Percentiles rank a stretch among this genome's conserved stretches.
Conservation (phyloP, 2,888 invertebrate genomes). For the Drosophila testacea region DNA sequence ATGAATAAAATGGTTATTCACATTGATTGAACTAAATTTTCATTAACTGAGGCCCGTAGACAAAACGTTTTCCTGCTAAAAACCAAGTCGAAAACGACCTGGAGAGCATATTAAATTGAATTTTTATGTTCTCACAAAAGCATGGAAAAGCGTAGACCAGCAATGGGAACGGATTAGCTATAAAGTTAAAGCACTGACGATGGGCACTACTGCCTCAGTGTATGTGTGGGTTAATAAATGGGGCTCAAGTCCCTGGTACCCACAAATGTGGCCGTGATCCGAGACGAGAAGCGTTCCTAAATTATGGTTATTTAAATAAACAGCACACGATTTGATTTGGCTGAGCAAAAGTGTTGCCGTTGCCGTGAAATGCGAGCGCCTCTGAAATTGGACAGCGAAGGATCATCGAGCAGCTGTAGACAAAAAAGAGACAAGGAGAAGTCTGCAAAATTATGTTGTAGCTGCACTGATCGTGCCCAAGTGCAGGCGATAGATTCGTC, state of each 20-base stretch:
- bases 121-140: constrained; percentile 78
- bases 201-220: not conserved
- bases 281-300: constrained; percentile 62
- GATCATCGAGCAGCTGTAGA: constrained; percentile 41
- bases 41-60: constrained; percentile 62
- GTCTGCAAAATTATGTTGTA: constrained; percentile 76
- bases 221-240: constrained; percentile 77
- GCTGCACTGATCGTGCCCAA: constrained; percentile 64
- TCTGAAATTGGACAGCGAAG: constrained; percentile 58
- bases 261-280: not conserved
- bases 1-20: constrained; percentile 41
- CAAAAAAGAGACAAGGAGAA: constrained; percentile 30
- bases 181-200: constrained; percentile 42
- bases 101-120: constrained; percentile 77
- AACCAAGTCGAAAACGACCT: constrained; percentile 39
- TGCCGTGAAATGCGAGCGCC: constrained; percentile 69
- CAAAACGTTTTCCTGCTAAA: constrained; percentile 64
- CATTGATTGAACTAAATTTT: constrained; percentile 64
- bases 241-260: constrained; percentile 19
- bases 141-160: constrained; percentile 64
- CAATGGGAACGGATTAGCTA: constrained; percentile 51
- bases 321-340: constrained; percentile 84
- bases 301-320: constrained; percentile 85
- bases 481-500: constrained; percentile 57
- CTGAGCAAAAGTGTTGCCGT: constrained; percentile 73